Percentiles rank a stretch among this genome's conserved stretches.
Evolutionary conservation across 1,140 invertebrate genomes (phyloP).

Genomic region (Leptopilina boulardi): DNA sequence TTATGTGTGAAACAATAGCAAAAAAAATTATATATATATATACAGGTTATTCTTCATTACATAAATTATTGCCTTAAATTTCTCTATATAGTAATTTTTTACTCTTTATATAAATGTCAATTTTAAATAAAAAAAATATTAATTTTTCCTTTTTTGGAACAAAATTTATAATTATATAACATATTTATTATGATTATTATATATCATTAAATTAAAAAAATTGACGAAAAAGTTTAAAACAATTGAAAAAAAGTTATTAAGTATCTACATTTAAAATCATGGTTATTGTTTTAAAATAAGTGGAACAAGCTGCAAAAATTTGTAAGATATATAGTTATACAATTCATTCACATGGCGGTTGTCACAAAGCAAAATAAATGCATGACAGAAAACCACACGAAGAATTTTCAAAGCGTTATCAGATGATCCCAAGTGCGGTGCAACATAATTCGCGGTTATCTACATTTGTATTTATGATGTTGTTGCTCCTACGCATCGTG

Average conservation of each 20-base stretch:
- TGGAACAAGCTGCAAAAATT: background rate
- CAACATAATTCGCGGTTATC: background rate
- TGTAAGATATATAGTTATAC: no score
- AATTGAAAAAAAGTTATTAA: no score
- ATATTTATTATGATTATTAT: no score
- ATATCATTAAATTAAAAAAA: no score
- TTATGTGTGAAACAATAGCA: background rate
- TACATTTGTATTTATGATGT: background rate
- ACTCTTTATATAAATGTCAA: no score
- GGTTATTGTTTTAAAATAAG: background rate
- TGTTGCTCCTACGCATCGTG: background rate
- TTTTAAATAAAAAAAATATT: no score
- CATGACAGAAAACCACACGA: background rate
- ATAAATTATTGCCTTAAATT: background rate
- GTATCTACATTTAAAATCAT: no score
- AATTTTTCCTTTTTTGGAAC: no score
- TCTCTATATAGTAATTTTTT: no score
- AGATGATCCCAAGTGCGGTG: background rate
- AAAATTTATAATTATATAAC: no score
- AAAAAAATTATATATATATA: background rate
- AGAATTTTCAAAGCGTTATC: background rate
- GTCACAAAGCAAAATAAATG: background rate
- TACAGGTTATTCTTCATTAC: background rate
- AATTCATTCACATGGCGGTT: background rate
- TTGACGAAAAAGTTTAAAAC: no score